These are phyloP conservation scores for Spilarctia lutea DNA, from an alignment of 2,888 invertebrate genomes.

Conservation along the genomic window DNA sequence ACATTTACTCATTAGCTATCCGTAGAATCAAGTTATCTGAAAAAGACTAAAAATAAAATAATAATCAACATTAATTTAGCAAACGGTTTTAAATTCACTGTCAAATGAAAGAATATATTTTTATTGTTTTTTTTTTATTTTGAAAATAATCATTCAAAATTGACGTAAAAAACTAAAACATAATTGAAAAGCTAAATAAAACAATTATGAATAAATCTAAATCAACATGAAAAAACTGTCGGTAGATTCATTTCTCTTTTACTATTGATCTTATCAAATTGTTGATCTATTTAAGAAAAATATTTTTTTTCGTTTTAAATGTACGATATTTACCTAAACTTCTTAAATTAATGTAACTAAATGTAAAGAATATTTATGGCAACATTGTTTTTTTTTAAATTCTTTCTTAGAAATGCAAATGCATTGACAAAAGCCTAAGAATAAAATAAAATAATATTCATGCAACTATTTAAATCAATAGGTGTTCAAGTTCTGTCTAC, in stretches of 20 bases:
- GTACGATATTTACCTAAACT: too few relatives aligned
- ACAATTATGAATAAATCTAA: not conserved
- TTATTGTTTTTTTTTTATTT: not conserved
- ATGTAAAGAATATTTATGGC: not conserved
- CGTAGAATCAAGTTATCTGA: not conserved
- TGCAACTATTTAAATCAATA: conserved; percentile 48
- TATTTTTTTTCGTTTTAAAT: not conserved
- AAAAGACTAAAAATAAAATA: not conserved
- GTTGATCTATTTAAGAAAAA: not conserved
- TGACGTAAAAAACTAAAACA: not conserved
- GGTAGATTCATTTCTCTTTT: not conserved
- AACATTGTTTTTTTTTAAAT: too few relatives aligned
- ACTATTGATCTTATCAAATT: too few relatives aligned
- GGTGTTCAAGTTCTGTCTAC: conserved; percentile 69
- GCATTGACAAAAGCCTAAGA: too few relatives aligned
- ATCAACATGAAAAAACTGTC: not conserved
- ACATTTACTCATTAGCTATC: not conserved
- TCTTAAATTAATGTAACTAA: not conserved
- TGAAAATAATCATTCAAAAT: not conserved
- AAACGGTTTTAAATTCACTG: not conserved
- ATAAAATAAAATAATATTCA: not conserved
- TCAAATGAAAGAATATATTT: not conserved
- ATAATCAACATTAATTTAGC: not conserved
- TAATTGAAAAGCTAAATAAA: not conserved
- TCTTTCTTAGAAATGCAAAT: not conserved